These are phyloP conservation scores for Rhamphomyia laevipes DNA, from an alignment of 2,888 invertebrate genomes.

Conservation along the genomic window DNA sequence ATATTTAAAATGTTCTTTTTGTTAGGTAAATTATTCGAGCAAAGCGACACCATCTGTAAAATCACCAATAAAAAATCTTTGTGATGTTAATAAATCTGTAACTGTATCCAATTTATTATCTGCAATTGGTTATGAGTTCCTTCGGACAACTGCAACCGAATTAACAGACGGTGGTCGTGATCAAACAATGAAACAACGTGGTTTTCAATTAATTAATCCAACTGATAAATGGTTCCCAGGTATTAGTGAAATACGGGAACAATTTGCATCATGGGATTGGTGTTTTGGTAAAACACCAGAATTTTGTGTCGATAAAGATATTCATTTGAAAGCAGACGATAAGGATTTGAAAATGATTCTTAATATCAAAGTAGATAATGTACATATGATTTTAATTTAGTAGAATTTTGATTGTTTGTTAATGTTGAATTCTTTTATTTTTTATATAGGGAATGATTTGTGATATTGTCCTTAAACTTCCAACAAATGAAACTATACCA, in stretches of 20 bases:
- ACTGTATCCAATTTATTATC: constrained; percentile 61
- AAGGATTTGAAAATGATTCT: constrained; percentile 44
- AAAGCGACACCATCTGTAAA: constrained; percentile 77
- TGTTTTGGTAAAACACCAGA: constrained; percentile 76
- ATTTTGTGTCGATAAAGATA: constrained; percentile 51
- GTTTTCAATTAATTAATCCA: constrained; percentile 77
- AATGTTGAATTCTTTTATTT: neutral
- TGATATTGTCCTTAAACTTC: constrained; percentile 29
- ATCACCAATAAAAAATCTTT: constrained; percentile 72
- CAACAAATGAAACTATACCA: constrained; percentile 31
- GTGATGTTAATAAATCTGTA: constrained; percentile 58
- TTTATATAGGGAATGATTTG: constrained; percentile 30
- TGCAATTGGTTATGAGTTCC: constrained; percentile 73
- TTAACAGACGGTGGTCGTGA: constrained; percentile 60
- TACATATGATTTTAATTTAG: constrained; percentile 14
- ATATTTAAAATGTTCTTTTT: neutral
- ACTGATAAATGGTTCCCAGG: constrained; percentile 83
- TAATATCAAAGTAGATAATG: constrained; percentile 41
- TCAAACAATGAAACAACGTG: constrained; percentile 61
- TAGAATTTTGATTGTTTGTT: no score
- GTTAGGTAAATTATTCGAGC: constrained; percentile 63
- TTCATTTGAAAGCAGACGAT: constrained; percentile 39
- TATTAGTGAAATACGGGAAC: constrained; percentile 53
- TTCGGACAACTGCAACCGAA: constrained; percentile 57
- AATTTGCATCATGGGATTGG: constrained; percentile 78